Evolutionary conservation across 2,113 vertebrate genomes (phyloP).

Genomic region (Phaethornis superciliosus): DNA sequence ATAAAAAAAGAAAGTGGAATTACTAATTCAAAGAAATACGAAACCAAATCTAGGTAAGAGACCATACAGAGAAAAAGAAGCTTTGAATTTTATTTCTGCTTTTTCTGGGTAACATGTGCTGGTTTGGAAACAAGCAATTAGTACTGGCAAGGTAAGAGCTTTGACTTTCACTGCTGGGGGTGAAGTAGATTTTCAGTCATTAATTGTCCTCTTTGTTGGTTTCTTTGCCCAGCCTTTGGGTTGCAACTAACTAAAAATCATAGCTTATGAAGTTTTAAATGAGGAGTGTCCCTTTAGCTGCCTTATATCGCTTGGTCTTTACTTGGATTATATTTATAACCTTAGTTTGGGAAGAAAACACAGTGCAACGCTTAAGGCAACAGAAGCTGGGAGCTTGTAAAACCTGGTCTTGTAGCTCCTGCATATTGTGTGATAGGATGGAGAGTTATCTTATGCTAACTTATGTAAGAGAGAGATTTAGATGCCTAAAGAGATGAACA

Average conservation of each 20-base stretch:
- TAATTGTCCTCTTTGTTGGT: neutral
- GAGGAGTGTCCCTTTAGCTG: neutral
- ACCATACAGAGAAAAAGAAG: neutral
- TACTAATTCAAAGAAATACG: slow-evolving; percentile 25
- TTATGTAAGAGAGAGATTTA: neutral
- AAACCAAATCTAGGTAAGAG: neutral
- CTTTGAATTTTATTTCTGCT: neutral
- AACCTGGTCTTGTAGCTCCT: neutral
- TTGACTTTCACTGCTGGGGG: neutral
- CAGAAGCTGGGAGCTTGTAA: neutral
- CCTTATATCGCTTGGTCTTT: neutral
- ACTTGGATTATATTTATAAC: neutral
- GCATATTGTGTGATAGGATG: neutral
- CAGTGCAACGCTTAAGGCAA: neutral
- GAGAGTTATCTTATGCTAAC: neutral
- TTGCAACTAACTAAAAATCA: neutral
- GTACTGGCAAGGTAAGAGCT: neutral
- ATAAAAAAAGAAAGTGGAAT: slow-evolving; percentile 17
- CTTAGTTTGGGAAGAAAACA: neutral
- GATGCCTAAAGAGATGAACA: neutral
- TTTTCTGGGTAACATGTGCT: neutral
- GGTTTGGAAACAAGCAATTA: neutral
- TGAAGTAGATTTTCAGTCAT: neutral
- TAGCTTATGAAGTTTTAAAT: accelerated
- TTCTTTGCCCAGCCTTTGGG: neutral